Evolutionary conservation across 2,113 vertebrate species (phyloP), one percentile per base, ranked within the genome.

Genomic region (Beaufortia kweichowensis): DNA sequence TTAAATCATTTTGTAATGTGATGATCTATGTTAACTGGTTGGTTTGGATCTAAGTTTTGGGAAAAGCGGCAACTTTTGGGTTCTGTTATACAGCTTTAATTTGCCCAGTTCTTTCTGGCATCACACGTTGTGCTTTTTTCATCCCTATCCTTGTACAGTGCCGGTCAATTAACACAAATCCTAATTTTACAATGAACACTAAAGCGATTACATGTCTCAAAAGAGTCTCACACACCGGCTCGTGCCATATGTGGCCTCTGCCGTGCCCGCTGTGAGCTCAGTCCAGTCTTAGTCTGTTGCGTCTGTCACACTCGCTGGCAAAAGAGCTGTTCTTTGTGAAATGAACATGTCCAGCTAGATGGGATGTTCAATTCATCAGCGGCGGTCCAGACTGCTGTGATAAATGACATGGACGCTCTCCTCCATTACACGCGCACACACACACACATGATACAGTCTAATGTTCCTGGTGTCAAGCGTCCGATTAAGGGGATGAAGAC

Each of bases 301-400:
- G 73, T 46, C 78, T 66, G 29, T 65, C 59, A 74, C 68, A 35
- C 6, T 35, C 14, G 43, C 55, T 61, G 39, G 41, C 23, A 35
- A 50, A 71, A 65, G 50, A 75, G 67, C 73, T 75, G 56, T 39
- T 76, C 33, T n/a, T 29, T 48, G 28, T 50, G 31, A 50, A 77
- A 81, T 73, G 41, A 77, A 74, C 69, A 33, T 69, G 69, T 76
- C 72, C 80, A 57, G 62, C 68, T 72, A 24, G 56, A 72, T 76
- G 68, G 59, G 61, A 67, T 33, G 68, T 43, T 81, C 72, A 71
- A 81, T 81, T 78, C 53, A 41, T 73, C 75, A 81, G 70, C 68
- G 21, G 12, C 46, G 53, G 63, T 60, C 33, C 48, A 53, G 79
- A 28, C 79, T 55, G 75, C 31, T 68, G 61, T 77, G 79, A 81